Conservation (phyloP, 2,888 invertebrate genomes). For the Steinernema scapterisci region DNA sequence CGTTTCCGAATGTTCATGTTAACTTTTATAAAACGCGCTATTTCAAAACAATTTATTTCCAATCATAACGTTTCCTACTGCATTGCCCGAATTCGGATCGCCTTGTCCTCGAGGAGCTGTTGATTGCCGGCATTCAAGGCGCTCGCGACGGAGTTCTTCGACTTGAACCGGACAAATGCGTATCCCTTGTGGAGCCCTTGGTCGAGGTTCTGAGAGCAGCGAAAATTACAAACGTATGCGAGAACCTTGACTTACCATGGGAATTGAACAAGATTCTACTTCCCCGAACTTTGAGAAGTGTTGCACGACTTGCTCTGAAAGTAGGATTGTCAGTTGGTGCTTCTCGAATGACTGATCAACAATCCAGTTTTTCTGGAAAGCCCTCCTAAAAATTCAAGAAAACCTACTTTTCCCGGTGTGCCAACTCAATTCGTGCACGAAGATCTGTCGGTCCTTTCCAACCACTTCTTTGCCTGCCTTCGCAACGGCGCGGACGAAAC, state of each 20-base stretch:
- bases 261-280: conserved; percentile 28
- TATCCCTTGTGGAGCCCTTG: conserved; percentile 34
- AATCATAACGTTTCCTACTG: no score
- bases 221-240: conserved; percentile 9
- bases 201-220: not conserved
- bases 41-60: no score
- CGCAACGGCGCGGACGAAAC: not conserved
- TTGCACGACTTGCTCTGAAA: conserved; percentile 37
- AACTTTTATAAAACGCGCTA: no score
- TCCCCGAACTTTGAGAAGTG: conserved; percentile 37
- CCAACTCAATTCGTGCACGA: conserved; percentile 37
- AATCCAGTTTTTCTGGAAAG: no score
- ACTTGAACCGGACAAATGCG: conserved; percentile 35
- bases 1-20: no score
- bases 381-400: not conserved
- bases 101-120: no score
- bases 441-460: not conserved
- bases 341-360: no score
- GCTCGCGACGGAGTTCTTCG: not conserved
- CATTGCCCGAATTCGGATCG: no score
- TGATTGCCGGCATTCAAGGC: no score
- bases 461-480: not conserved
- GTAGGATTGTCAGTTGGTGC: conserved; percentile 4
- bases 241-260: conserved; percentile 34
- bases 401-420: conserved; percentile 37